Percentiles rank a stretch among this genome's conserved stretches.
These are phyloP conservation scores for Fragum fragum DNA, from an alignment of 2,888 invertebrate genomes.

Conservation along the genomic window DNA sequence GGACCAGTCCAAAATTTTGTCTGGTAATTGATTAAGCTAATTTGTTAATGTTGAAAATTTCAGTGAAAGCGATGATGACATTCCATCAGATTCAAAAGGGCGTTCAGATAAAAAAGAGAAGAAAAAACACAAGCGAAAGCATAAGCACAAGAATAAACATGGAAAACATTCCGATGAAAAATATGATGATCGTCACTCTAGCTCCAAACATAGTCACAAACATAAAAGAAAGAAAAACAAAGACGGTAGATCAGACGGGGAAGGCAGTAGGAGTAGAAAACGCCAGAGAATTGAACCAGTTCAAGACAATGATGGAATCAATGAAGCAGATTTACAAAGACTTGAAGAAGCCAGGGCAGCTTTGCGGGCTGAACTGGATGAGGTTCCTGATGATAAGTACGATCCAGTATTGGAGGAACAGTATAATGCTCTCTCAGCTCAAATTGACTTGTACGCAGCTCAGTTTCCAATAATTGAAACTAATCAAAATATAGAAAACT, in stretches of 20 bases:
- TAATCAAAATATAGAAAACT: slow-evolving; percentile 19
- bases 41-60: slow-evolving; percentile 13
- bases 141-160: slow-evolving; percentile 90
- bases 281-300: slow-evolving; percentile 57
- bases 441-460: slow-evolving; percentile 49
- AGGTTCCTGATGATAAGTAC: slow-evolving; percentile 61
- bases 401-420: slow-evolving; percentile 62
- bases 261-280: slow-evolving; percentile 50
- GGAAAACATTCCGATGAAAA: slow-evolving; percentile 46
- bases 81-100: slow-evolving; percentile 26
- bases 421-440: slow-evolving; percentile 45
- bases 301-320: slow-evolving; percentile 53
- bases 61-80: slow-evolving; percentile 75
- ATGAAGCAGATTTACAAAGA: slow-evolving; percentile 82
- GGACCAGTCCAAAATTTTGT: too few relatives aligned
- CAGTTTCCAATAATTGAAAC: not conserved
- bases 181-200: slow-evolving; percentile 48
- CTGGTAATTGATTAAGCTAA: too few relatives aligned
- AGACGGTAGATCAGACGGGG: slow-evolving; percentile 56
- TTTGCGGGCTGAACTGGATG: slow-evolving; percentile 84
- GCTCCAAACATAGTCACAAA: slow-evolving; percentile 77
- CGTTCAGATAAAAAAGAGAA: slow-evolving; percentile 73
- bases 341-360: slow-evolving; percentile 86
- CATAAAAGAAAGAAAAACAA: slow-evolving; percentile 82
- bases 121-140: slow-evolving; percentile 85